Evolutionary conservation across 2,113 vertebrate genomes (phyloP).

Genomic region (Laticauda laticaudata): DNA sequence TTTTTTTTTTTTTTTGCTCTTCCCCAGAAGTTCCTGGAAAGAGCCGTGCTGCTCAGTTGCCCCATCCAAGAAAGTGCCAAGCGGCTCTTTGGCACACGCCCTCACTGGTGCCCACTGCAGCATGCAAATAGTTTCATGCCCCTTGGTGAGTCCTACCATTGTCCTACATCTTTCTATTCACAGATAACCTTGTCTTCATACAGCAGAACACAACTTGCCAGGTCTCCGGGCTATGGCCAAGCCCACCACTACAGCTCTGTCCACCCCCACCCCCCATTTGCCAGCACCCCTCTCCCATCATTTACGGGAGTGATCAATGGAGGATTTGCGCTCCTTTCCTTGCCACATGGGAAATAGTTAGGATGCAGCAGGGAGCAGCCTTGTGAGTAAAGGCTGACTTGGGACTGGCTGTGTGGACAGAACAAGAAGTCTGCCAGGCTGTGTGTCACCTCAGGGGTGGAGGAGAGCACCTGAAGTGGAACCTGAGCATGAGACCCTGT

Average conservation of each 20-base stretch:
- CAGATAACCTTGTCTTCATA: neutral
- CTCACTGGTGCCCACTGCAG: neutral
- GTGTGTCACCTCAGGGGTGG: neutral
- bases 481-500: too few relatives aligned
- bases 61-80: rapidly evolving
- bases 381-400: neutral
- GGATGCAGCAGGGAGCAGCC: neutral
- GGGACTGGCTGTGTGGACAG: neutral
- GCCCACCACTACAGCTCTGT: neutral
- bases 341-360: neutral
- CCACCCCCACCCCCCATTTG: neutral
- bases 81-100: neutral
- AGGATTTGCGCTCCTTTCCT: neutral
- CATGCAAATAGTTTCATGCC: rapidly evolving
- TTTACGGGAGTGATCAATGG: neutral
- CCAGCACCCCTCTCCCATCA: neutral
- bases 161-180: rapidly evolving
- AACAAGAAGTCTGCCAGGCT: neutral
- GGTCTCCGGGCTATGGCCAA: neutral
- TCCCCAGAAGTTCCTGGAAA: conserved; percentile 22
- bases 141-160: rapidly evolving
- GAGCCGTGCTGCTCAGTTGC: rapidly evolving
- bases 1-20: conserved; percentile 17
- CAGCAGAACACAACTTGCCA: neutral
- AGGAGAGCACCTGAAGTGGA: neutral